Base-by-base conservation (phyloP, 2,888 invertebrate species). In the Ypsolopha sequella region DNA sequence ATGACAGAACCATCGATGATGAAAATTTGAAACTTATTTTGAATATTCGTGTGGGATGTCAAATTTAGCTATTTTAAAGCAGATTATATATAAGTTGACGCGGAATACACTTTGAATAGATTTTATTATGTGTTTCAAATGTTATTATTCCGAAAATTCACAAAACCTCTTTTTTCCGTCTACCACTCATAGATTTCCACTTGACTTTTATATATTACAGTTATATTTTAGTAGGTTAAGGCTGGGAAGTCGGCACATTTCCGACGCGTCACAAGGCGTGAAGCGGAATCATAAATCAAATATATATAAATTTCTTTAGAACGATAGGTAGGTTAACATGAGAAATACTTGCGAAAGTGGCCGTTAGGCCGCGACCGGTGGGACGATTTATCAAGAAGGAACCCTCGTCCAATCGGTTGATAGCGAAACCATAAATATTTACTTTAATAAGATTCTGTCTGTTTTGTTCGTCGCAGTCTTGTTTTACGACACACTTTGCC, bases 401-500 rank as follows among this genome's bases (percentile, higher is more conserved):
- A 79, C 80, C 80, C 84, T 82, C 75, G 78, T 80, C 81, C 84
- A 79, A 84, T 81, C 79, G 81, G 74, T 80, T 81, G 81, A 84
- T 81, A 76, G 81, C 78, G 76, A 74, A 78, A 79, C 80, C 79
- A 85, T 85, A 84, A 85, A 86, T 86, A 85, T 85, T 85, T 85
- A 82, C 82, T 85, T 86, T 84, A 82, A 84, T 86, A 85, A 84
- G 78, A 84, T 82, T 80, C 80, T 74, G 77, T 78, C 80, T 79
- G 73, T 82, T 80, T 78, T 80, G 80, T 80, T 80, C 73, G 73
- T 66, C 66, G 68, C 64, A 70, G 66, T 68, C 73, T 76, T 79
- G 77, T 80, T 82, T 81, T 82, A 81, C 78, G 80, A 79, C 73
- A 74, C 72, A 68, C 73, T 80, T 80, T 76, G 75, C 66, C 72